These are phyloP conservation scores for Lutraria rhynchaena DNA, from an alignment of 1,140 invertebrate genomes.

Conservation along the genomic window DNA sequence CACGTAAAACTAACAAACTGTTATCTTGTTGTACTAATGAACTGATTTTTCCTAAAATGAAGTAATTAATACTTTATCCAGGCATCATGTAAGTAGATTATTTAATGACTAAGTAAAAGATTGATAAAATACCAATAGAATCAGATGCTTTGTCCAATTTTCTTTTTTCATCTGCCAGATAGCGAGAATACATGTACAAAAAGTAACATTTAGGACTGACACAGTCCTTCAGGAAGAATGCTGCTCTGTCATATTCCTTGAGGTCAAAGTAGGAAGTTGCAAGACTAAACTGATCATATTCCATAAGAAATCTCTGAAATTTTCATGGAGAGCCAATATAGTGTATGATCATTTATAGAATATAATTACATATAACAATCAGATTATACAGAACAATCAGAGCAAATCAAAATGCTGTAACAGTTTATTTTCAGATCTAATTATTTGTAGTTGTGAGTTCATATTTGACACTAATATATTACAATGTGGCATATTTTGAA, in stretches of 20 bases:
- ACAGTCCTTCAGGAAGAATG: constrained; percentile 90
- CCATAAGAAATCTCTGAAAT: constrained; percentile 81
- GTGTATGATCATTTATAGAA: too few species aligned
- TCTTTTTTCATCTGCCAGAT: constrained; percentile 93
- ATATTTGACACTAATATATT: too few species aligned
- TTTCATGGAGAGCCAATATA: too few species aligned
- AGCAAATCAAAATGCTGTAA: too few species aligned
- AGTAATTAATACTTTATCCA: background rate
- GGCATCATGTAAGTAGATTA: constrained; percentile 63
- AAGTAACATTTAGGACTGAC: constrained; percentile 88
- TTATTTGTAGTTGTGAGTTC: too few species aligned
- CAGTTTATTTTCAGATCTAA: too few species aligned
- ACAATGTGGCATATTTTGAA: too few species aligned
- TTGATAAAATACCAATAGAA: constrained; percentile 84
- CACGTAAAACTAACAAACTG: too few species aligned
- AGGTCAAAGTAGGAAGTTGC: constrained; percentile 96
- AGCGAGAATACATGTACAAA: constrained; percentile 92
- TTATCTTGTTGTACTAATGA: background rate
- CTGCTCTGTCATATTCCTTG: constrained; percentile 95
- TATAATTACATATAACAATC: too few species aligned
- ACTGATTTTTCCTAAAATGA: background rate
- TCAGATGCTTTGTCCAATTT: constrained; percentile 92
- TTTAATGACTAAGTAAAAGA: too few species aligned
- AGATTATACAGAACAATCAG: too few species aligned
- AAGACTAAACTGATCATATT: constrained; percentile 88